Percentiles rank a stretch among this genome's conserved stretches.
phyloP scores from a whole-genome alignment of 1,140 invertebrate genomes.

The Nylanderia fulva region DNA sequence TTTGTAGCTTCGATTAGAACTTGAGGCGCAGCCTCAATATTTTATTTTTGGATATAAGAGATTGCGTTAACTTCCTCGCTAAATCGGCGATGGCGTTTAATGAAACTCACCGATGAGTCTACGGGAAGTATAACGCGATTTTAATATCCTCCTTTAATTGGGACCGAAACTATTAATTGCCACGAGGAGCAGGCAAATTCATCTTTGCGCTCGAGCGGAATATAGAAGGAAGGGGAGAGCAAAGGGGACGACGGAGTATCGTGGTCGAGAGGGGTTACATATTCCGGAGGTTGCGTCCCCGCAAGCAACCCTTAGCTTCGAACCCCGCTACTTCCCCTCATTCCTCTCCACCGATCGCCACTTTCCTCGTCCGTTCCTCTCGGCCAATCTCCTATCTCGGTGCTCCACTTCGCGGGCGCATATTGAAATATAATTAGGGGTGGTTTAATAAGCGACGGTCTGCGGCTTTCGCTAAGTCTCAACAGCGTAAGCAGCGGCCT shows the following conservation, averaged over 20 bases:
- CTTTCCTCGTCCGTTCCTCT: conserved; percentile 32
- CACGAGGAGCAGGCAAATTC: conserved; percentile 67
- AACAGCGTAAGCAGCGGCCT: conserved; percentile 65
- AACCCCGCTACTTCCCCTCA: neutral
- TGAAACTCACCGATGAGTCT: conserved; percentile 39
- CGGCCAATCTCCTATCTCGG: conserved; percentile 66
- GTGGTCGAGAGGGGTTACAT: conserved; percentile 64
- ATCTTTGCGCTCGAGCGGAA: conserved; percentile 66
- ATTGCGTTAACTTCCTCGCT: conserved; percentile 1
- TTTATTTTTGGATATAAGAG: neutral
- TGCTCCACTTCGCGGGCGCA: conserved; percentile 68
- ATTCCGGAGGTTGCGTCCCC: conserved; percentile 36
- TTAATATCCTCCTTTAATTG: conserved; percentile 73
- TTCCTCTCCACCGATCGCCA: neutral
- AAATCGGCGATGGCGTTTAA: conserved; percentile 21
- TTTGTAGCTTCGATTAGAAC: neutral
- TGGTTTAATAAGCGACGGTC: conserved; percentile 78
- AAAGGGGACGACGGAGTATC: conserved; percentile 2
- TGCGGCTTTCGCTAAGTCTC: conserved; percentile 73
- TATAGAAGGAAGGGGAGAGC: neutral
- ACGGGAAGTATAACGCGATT: conserved; percentile 51
- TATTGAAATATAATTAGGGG: conserved; percentile 80
- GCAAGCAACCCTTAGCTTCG: conserved; percentile 63
- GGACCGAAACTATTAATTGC: conserved; percentile 73
- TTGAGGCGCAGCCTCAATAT: neutral